A percentile compares a stretch with the other conserved stretches of the same genome.
These are phyloP conservation scores for Drosophila nikananu DNA, from an alignment of 1,140 invertebrate genomes.

Conservation along the genomic window DNA sequence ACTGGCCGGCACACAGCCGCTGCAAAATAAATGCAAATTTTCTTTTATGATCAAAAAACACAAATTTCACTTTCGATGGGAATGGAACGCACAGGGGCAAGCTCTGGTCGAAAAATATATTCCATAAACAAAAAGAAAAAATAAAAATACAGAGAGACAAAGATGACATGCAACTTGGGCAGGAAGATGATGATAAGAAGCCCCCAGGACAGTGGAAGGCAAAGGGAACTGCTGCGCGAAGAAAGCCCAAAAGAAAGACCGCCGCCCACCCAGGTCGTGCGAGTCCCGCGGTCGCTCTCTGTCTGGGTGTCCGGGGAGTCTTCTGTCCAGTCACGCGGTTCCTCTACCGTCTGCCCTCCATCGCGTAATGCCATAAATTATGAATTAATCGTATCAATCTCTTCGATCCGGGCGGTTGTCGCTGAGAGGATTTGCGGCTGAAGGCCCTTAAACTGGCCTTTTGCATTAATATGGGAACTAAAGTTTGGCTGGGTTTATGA, in stretches of 20 bases:
- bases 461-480: neutral
- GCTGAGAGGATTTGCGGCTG: neutral
- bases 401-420: constrained; percentile 2
- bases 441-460: neutral
- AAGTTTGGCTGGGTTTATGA: neutral
- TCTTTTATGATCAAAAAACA: constrained; percentile 54
- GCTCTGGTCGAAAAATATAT: constrained; percentile 21
- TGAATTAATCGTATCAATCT: constrained; percentile 32
- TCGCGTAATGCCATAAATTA: constrained; percentile 28
- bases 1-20: constrained; percentile 13
- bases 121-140: constrained; percentile 16
- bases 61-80: constrained; percentile 74
- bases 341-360: neutral
- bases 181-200: constrained; percentile 37
- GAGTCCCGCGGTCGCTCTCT: constrained; percentile 11
- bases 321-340: constrained; percentile 7
- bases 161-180: constrained; percentile 34
- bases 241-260: constrained; percentile 31
- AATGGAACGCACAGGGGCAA: constrained; percentile 31
- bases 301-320: constrained; percentile 1
- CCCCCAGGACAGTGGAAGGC: constrained; percentile 53
- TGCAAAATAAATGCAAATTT: constrained; percentile 79
- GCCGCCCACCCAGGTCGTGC: constrained; percentile 46
- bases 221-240: constrained; percentile 29
- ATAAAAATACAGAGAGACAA: constrained; percentile 21